phyloP scores from a whole-genome alignment of 2,113 vertebrate species.

The Triplophysa rosa region DNA sequence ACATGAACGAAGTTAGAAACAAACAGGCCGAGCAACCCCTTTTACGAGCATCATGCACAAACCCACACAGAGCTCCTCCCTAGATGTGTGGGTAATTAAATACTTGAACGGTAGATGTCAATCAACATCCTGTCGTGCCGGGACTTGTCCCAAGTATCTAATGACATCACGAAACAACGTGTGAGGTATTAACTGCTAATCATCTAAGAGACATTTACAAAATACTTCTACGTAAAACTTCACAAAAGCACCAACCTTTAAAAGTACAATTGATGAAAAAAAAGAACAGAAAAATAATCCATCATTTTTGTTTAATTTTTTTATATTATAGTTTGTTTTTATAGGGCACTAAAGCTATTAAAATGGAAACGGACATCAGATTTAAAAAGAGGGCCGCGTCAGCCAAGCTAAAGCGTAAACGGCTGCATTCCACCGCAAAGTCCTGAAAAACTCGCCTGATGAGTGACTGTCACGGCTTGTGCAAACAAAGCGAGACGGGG shows the following conservation, averaged over 20 bases:
- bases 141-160: conserved; percentile 25
- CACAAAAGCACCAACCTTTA: neutral
- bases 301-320: too few species aligned
- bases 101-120: neutral
- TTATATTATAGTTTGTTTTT: neutral
- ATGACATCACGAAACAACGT: neutral
- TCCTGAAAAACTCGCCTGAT: conserved; percentile 29
- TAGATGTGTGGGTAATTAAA: neutral
- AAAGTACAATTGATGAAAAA: too few species aligned
- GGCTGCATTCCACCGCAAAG: conserved; percentile 17
- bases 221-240: neutral
- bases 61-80: conserved; percentile 29
- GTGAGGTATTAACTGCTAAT: neutral
- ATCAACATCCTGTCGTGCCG: neutral
- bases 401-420: conserved; percentile 9
- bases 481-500: neutral
- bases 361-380: neutral
- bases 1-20: conserved; percentile 31
- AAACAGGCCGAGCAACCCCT: conserved; percentile 22
- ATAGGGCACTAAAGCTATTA: neutral
- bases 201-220: neutral
- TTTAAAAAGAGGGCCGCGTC: neutral
- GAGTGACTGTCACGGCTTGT: neutral
- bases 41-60: neutral
- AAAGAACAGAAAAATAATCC: too few species aligned